Percentiles rank a stretch among this genome's conserved stretches.
Evolutionary conservation across 2,797 vertebrate genomes (phyloP).

Genomic region (Trachurus trachurus): DNA sequence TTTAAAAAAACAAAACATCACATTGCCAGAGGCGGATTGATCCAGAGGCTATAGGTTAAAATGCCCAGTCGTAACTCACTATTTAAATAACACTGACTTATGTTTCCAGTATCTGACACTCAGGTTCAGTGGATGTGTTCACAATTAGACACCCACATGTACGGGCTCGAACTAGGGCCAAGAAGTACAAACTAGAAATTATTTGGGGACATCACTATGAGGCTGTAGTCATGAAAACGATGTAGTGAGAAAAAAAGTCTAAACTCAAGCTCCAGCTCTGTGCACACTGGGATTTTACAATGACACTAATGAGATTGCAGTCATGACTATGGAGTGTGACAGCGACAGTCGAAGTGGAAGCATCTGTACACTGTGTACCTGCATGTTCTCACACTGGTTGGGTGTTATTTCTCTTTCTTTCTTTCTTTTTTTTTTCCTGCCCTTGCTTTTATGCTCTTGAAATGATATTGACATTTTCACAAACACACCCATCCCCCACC

Average conservation of each 20-base stretch:
- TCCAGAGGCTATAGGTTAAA: too few relatives aligned
- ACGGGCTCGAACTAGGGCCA: too few relatives aligned
- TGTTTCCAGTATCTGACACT: neutral
- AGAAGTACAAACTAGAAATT: too few relatives aligned
- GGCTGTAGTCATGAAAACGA: neutral
- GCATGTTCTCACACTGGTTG: neutral
- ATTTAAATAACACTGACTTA: neutral
- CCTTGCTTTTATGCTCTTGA: conserved; percentile 30
- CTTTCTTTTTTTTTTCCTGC: neutral
- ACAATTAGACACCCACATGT: too few relatives aligned
- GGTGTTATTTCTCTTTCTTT: neutral
- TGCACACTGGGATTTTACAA: neutral
- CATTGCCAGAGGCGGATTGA: too few relatives aligned
- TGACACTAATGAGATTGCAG: neutral
- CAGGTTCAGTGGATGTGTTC: neutral
- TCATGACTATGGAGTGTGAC: neutral
- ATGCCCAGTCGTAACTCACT: neutral
- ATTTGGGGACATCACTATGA: too few relatives aligned
- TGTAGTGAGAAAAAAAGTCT: neutral
- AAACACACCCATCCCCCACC: conserved; percentile 15
- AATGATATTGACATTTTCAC: conserved; percentile 50
- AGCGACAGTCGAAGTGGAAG: neutral
- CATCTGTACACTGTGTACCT: neutral
- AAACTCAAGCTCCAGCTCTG: neutral
- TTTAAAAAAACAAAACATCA: too few relatives aligned